Evolutionary conservation across 1,140 invertebrate species (phyloP), one percentile per base, ranked within the genome.

Genomic region (Pomacea maculata): DNA sequence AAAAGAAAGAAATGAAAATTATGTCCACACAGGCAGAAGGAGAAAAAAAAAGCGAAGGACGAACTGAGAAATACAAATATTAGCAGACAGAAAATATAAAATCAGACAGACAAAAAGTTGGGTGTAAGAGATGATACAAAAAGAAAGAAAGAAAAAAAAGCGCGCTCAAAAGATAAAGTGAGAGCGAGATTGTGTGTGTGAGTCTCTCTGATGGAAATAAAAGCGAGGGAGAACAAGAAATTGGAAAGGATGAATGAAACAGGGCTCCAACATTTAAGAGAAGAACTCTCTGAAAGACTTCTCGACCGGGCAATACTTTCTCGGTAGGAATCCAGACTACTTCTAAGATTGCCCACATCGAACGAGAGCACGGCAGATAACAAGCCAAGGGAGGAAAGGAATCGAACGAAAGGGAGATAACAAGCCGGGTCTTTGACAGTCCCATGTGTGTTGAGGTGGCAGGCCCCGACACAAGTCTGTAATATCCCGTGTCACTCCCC

Each of bases 401-500:
- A 61, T 61, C 57, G 57, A 61, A 61, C 57, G 57, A 61, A 61
- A 61, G 57, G 57, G 57, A 61, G 57, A 61, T 61, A 61, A 61
- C 57, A 61, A 61, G 57, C 57, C 57, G 57, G 57, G 11, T 61
- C 11, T 61, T 17, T 61, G 57, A 61, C 57, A 61, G 57, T 61
- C 57, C 57, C 57, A 61, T 61, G 57, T 61, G 57, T 61, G 57
- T 61, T 61, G 57, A 61, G 57, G 57, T 61, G 57, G 57, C 57
- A 61, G 57, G 57, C 57, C 57, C 15, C 57, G 57, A 61, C 57
- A 61, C 57, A n/a, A 70, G 67, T 70, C 67, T 70, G 67, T 70
- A 70, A 70, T 70, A 70, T 70, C 29, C 67, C 67, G 67, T 70
- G 67, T 70, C 67, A 70, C n/a, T 34, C 11, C 12, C 29, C 67